Conservation (phyloP, 2,797 vertebrate species). For the Pipistrellus pipistrellus region DNA sequence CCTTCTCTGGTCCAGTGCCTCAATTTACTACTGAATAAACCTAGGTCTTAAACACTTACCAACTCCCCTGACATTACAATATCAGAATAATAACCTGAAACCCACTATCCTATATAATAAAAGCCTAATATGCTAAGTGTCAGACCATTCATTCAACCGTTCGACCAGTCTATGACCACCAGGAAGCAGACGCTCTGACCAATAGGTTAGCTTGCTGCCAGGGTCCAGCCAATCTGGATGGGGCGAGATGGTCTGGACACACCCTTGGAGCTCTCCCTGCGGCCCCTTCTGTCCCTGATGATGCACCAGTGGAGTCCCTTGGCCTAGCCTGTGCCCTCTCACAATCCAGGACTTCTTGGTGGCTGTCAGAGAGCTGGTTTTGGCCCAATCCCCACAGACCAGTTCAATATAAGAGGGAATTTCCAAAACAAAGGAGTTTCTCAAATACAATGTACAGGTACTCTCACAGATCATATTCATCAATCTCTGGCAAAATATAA, state of each 20-base stretch:
- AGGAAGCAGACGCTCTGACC: too few species aligned
- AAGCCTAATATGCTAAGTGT: too few species aligned
- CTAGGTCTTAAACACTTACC: not conserved
- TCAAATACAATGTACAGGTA: not conserved
- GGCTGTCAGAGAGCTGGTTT: too few species aligned
- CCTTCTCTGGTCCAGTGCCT: not conserved
- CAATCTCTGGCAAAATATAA: conserved; percentile 9
- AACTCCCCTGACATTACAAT: conserved; percentile 28
- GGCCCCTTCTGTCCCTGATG: accelerated
- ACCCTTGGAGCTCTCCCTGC: too few species aligned
- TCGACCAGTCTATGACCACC: too few species aligned
- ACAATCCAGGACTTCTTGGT: too few species aligned
- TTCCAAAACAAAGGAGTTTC: not conserved
- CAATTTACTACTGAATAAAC: conserved; percentile 26
- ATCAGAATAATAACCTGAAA: not conserved
- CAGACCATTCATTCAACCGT: too few species aligned
- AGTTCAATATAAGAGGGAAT: not conserved
- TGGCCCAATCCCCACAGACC: too few species aligned
- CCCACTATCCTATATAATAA: not conserved
- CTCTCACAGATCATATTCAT: not conserved
- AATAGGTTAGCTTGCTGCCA: too few species aligned
- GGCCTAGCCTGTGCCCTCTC: too few species aligned
- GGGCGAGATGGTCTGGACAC: accelerated
- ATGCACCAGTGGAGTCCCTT: too few species aligned
- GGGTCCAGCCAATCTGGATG: too few species aligned